Conservation (phyloP, 2,888 invertebrate species). For the Cremastinae sp. region DNA sequence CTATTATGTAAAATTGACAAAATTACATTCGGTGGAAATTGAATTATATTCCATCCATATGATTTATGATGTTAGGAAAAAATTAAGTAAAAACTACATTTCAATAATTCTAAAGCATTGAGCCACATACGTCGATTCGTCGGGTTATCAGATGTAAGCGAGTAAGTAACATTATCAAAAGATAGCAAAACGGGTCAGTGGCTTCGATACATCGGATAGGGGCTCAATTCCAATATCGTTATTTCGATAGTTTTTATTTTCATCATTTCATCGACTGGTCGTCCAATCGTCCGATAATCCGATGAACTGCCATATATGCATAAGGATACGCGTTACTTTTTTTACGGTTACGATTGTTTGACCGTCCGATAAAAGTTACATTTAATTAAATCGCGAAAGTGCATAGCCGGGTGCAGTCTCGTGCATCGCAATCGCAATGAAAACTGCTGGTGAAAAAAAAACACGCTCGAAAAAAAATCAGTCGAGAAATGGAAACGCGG, state of each 20-base stretch:
- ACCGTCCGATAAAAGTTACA: constrained; percentile 56
- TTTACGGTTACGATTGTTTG: constrained; percentile 40
- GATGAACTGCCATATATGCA: not conserved
- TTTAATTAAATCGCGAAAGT: constrained; percentile 57
- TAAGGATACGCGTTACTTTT: constrained; percentile 21
- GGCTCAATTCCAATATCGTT: constrained; percentile 50
- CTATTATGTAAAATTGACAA: too few species aligned
- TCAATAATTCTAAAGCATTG: constrained; percentile 6
- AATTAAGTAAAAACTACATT: too few species aligned
- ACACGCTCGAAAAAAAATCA: not conserved
- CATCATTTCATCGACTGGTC: constrained; percentile 11
- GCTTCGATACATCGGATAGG: constrained; percentile 46
- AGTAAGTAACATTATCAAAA: constrained; percentile 11
- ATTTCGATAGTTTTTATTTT: constrained; percentile 31
- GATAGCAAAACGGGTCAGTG: constrained; percentile 27
- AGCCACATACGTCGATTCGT: constrained; percentile 22
- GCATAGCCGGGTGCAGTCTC: constrained; percentile 25
- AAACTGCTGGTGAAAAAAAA: too few species aligned
- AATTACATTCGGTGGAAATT: too few species aligned
- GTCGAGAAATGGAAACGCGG: constrained; percentile 29
- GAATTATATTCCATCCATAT: too few species aligned
- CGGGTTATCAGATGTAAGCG: not conserved
- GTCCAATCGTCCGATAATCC: not conserved
- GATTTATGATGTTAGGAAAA: too few species aligned
- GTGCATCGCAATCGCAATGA: constrained; percentile 18